phyloP scores from a whole-genome alignment of 2,113 vertebrate species.

The Athene cunicularia region DNA sequence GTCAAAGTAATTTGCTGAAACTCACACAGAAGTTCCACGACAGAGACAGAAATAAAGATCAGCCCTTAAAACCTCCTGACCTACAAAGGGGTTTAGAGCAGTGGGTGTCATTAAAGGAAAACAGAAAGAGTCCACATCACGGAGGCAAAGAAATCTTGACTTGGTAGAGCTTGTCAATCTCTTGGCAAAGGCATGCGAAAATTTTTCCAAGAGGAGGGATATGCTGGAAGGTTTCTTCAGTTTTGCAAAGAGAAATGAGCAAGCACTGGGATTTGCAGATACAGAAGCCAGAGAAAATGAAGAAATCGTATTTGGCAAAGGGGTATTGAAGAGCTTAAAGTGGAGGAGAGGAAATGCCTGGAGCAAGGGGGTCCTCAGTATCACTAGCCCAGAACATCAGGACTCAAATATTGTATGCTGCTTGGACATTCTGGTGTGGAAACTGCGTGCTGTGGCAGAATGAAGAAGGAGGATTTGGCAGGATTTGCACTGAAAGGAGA shows the following conservation, averaged over 20 bases:
- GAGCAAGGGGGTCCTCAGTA: not conserved
- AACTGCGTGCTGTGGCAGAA: not conserved
- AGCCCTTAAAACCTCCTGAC: conserved; percentile 13
- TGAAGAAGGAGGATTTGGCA: not conserved
- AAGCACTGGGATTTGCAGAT: not conserved
- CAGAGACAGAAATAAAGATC: conserved; percentile 10
- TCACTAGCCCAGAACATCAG: not conserved
- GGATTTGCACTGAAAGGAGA: not conserved
- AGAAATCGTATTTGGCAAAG: not conserved
- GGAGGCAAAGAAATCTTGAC: not conserved
- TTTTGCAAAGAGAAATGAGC: conserved; percentile 23
- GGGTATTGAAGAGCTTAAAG: not conserved
- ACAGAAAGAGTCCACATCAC: not conserved
- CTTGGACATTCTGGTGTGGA: not conserved
- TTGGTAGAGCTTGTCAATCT: conserved; percentile 22
- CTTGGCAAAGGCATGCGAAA: conserved; percentile 8
- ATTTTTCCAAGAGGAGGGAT: conserved; percentile 27
- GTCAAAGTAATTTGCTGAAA: conserved; percentile 16
- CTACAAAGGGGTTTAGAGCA: conserved; percentile 10
- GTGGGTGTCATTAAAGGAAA: not conserved
- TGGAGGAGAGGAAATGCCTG: not conserved
- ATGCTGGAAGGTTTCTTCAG: not conserved
- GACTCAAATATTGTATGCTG: not conserved
- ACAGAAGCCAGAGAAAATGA: not conserved
- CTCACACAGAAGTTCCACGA: not conserved